Evolutionary conservation across 2,113 vertebrate species (phyloP), one percentile per base, ranked within the genome.

Genomic region (Dromaius novaehollandiae): DNA sequence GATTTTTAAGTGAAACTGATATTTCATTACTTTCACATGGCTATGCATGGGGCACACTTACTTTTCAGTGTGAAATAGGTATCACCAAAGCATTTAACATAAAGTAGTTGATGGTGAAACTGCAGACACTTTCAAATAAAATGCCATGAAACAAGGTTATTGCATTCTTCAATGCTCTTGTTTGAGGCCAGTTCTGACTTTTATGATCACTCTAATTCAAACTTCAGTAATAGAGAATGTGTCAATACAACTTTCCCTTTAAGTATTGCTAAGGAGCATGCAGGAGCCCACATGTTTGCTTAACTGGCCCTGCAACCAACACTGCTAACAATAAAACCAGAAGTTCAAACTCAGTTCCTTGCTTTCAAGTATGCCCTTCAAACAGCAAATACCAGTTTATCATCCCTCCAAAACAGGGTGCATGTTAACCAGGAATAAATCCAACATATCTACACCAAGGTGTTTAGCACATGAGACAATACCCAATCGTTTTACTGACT

Each of bases 291-390:
- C 89, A 15, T 82, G 94, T 97, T 97, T 96, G 96, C 96, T 95
- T 96, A 96, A 96, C 96, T 96, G 89, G 91, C 89, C 91, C 94
- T 90, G 93, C 91, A 95, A 94, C 95, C 93, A 95, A 66, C 89
- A 83, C 68, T 81, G 78, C 76, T 95, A 95, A 96, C 93, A 97
- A 95, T 96, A 97, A 96, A 97, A 97, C 87, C 96, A 96, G 94
- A 97, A 97, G 94, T 97, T 97, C 95, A 97, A 94, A 97, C 94
- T 95, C 89, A 96, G 96, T 97, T 97, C 89, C 87, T 90, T 78
- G 89, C 94, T 97, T 95, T 97, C 94, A 97, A 95, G 95, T 95
- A 68, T 68, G 91, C 79, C 93, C 95, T 97, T 95, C 96, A 96
- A 97, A 97, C 91, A 95, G 94, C 91, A 96, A 97, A 97, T 86